These are phyloP conservation scores for Hippopotamyrus pictus DNA, from an alignment of 2,797 vertebrate genomes.

Conservation along the genomic window DNA sequence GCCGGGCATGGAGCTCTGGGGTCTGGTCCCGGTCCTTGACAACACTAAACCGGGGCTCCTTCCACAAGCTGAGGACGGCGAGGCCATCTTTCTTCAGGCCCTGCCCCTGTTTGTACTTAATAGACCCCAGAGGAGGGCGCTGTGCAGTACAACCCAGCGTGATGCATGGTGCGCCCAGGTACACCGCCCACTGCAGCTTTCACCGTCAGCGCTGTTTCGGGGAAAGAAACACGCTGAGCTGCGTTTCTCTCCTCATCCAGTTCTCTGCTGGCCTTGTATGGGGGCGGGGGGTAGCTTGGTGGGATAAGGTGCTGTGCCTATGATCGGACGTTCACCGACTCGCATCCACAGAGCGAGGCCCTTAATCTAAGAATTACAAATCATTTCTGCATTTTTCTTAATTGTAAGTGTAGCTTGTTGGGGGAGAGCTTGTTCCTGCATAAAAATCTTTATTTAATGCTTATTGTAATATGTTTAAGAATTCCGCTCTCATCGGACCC, in stretches of 20 bases:
- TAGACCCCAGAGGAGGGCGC: constrained; percentile 47
- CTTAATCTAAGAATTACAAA: not conserved
- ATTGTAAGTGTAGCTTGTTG: not conserved
- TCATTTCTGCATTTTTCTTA: not conserved
- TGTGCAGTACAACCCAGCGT: constrained; percentile 37
- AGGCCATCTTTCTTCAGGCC: not conserved
- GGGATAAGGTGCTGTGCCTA: not conserved
- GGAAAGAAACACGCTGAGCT: not conserved
- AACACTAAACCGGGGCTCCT: not conserved
- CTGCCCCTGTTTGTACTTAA: constrained; percentile 31
- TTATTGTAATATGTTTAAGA: not conserved
- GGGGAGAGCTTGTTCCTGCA: not conserved
- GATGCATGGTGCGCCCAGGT: constrained; percentile 47
- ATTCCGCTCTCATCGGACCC: not conserved
- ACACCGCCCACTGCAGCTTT: not conserved
- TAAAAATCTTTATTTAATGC: not conserved
- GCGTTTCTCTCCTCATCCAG: not conserved
- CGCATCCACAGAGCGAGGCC: not conserved
- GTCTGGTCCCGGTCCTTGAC: not conserved
- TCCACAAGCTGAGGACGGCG: not conserved
- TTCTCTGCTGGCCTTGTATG: not conserved
- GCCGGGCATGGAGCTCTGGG: not conserved
- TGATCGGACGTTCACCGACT: not conserved
- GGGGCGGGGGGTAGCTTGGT: not conserved
- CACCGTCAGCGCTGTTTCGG: not conserved